Conservation (phyloP, 2,888 invertebrate genomes). For the Catotricha subobsoleta region DNA sequence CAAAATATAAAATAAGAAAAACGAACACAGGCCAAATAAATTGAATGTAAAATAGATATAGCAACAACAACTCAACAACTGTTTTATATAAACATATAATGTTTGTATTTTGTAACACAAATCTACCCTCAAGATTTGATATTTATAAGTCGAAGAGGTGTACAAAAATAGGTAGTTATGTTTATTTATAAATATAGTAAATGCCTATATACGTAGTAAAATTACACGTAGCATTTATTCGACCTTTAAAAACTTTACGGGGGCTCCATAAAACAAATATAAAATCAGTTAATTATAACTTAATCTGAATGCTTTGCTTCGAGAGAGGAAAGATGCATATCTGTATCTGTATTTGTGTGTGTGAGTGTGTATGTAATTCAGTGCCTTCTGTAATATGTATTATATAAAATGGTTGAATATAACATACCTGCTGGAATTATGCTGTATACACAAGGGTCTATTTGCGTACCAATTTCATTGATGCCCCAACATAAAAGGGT, state of each 20-base stretch:
- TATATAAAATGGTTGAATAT: no score
- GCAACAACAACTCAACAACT: no score
- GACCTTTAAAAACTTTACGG: no score
- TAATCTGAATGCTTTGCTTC: conserved; percentile 6
- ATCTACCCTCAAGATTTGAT: no score
- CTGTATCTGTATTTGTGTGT: not conserved
- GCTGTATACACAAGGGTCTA: conserved; percentile 53
- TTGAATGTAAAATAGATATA: no score
- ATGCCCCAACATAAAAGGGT: conserved; percentile 55
- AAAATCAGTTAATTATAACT: conserved; percentile 7
- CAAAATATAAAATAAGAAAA: not conserved
- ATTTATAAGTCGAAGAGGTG: no score
- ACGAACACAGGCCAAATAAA: not conserved
- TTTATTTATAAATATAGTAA: no score
- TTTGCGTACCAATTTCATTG: conserved; percentile 53
- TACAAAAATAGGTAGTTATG: no score
- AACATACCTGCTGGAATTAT: conserved; percentile 54
- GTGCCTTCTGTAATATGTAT: not conserved
- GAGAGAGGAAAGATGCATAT: not conserved
- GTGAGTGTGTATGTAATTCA: not conserved
- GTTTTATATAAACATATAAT: no score
- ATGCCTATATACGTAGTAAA: no score
- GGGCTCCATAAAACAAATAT: conserved; percentile 7
- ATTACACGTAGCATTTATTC: no score
- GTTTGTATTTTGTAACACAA: no score